Evolutionary conservation across 2,113 vertebrate species (phyloP), one percentile per base, ranked within the genome.

Genomic region (Helogale parvula): DNA sequence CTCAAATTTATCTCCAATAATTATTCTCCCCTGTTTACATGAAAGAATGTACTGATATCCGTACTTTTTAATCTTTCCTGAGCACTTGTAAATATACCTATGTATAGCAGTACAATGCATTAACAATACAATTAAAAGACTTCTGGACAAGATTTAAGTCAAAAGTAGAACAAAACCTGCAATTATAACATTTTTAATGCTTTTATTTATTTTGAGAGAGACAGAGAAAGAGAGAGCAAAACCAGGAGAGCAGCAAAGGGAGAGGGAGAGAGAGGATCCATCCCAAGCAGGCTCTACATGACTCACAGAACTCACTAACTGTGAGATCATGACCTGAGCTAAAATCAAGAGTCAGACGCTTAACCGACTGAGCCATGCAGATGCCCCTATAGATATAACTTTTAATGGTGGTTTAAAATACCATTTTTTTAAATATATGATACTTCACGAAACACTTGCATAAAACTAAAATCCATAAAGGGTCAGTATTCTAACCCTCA

Each of bases 391-490:
- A 65, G 52, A 65, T 84, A n/a, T 33, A 91, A 92, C n/a, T 79
- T 84, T 88, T 83, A 94, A 63, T 84, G 7, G 14, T 82, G 19
- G 29, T 72, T 94, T 88, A 93, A 86, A 86, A 91, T 27, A 76
- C 23, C 71, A 86, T 41, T 76, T 23, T 68, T 50, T 77, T 50
- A 80, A 15, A 95, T 15, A 57, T 12, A 57, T 71, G 33, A 71
- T 23, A 87, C 7, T 71, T 87, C 15, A 52, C 47, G 25, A 52
- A 81, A 85, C 72, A 54, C 33, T 74, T 93, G 52, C 17, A 89
- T 33, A 92, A 93, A 54, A 7, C 21, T 60, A 60, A 21, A 60
- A 23, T 60, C 23, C 57, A 23, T 60, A 60, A 60, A 60, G 57
- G 57, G 35, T 81, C 76, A 82, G 50, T 50, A 68, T 41, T 76